Conservation (phyloP, 2,113 vertebrate genomes). For the Brachyhypopomus occidentalis region DNA sequence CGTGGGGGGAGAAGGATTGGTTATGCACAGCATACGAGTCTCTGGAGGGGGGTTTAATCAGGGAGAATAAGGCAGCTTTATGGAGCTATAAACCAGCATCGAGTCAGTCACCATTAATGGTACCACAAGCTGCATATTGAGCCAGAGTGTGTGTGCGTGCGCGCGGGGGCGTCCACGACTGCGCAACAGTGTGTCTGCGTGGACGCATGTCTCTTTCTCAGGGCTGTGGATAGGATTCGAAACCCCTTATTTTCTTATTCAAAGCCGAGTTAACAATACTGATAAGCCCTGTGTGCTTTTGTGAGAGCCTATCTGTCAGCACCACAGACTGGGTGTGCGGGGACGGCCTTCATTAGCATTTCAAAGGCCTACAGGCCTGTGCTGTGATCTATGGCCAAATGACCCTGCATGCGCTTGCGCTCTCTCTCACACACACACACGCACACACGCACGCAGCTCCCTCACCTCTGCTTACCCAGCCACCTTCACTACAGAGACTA, state of each 20-base stretch:
- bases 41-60: conserved; percentile 34
- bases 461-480: neutral
- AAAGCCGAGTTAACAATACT: neutral
- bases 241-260: neutral
- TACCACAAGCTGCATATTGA: conserved; percentile 10
- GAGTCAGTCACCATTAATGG: conserved; percentile 17
- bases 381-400: conserved; percentile 43
- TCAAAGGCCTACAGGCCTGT: conserved; percentile 42
- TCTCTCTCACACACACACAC: conserved; percentile 11
- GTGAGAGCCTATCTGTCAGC: neutral
- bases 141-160: conserved; percentile 1
- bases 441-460: neutral
- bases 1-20: neutral
- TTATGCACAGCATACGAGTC: neutral
- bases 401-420: neutral
- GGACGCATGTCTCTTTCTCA: too few relatives aligned
- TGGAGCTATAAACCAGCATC: conserved; percentile 28
- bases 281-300: neutral
- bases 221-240: neutral
- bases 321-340: neutral
- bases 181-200: neutral
- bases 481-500: conserved; percentile 11
- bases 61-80: conserved; percentile 35
- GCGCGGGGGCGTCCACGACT: neutral
- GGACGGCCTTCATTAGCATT: conserved; percentile 49